Evolutionary conservation across 2,797 vertebrate genomes (phyloP), one percentile per base, ranked within the genome.

Genomic region (Peromyscus attwateri): DNA sequence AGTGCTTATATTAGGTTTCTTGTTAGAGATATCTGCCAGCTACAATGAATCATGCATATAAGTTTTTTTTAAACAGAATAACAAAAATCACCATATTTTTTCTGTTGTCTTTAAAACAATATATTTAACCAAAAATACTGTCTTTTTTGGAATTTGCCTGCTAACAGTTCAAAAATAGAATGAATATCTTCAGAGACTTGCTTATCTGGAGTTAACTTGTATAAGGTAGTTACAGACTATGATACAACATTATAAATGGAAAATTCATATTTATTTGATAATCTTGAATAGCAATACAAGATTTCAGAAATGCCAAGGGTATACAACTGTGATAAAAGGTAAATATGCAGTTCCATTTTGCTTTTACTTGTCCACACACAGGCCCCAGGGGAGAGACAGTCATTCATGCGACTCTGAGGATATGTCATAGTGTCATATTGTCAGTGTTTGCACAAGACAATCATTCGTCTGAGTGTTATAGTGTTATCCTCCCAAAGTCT

Each of bases 241-340:
- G 37, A 55, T 70, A 31, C 37, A 6, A 87, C 6, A 83, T 64
- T 82, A 70, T 94, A 64, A 79, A 68, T 37, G 62, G 23, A 87
- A 49, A 87, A 80, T 91, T 0, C 27, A 9, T 7, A 8, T 95
- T 95, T 93, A 73, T 90, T 94, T 80, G 71, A 83, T 96, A 92
- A 70, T 10, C n/a, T 4, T 66, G 21, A 62, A 29, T 37, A 40
- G 21, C 84, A 95, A 71, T 88, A 29, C 21, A 89, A 55, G 11
- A 66, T 81, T 96, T 87, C 70, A 90, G 64, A 94, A 87, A 12
- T 77, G 66, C 17, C 80, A 94, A 73, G 40, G 6, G 3, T 89
- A 2, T 77, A 31, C 25, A 79, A 64, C 91, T 94, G 93, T 68
- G 49, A 92, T n/a, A 73, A 95, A 77, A 43, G 17, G 4, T 92